Conservation (phyloP, 2,113 vertebrate genomes). For the Melozone crissalis region DNA sequence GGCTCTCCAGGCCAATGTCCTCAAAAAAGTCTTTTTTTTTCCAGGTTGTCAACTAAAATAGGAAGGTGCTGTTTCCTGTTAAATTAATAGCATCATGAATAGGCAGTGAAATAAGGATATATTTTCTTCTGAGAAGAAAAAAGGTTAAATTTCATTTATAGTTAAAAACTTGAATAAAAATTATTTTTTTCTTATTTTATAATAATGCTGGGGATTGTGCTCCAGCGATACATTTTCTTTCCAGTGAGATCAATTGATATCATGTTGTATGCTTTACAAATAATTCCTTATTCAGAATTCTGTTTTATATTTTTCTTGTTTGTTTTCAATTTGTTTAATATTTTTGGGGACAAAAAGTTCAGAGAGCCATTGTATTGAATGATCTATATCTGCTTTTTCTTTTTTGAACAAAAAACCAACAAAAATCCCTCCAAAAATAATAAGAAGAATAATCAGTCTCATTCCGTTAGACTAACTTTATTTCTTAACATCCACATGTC, state of each 20-base stretch:
- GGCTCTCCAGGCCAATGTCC: background rate
- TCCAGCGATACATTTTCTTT: background rate
- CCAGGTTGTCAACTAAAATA: background rate
- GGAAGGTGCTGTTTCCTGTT: background rate
- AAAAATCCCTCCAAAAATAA: fast-evolving
- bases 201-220: background rate
- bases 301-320: background rate
- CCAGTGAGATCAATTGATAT: background rate
- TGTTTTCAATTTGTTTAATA: background rate
- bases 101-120: background rate
- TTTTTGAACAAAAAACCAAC: fast-evolving
- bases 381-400: fast-evolving
- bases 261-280: background rate
- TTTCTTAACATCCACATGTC: background rate
- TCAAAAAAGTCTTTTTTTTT: background rate
- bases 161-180: background rate
- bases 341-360: background rate
- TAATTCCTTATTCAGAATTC: background rate
- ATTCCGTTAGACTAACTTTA: background rate
- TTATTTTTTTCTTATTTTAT: background rate
- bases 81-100: background rate
- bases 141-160: background rate
- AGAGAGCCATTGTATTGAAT: background rate
- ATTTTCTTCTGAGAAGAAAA: background rate
- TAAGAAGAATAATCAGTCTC: background rate